Evolutionary conservation across 1,140 invertebrate species (phyloP), one percentile per base, ranked within the genome.

Genomic region (Solen grandis): DNA sequence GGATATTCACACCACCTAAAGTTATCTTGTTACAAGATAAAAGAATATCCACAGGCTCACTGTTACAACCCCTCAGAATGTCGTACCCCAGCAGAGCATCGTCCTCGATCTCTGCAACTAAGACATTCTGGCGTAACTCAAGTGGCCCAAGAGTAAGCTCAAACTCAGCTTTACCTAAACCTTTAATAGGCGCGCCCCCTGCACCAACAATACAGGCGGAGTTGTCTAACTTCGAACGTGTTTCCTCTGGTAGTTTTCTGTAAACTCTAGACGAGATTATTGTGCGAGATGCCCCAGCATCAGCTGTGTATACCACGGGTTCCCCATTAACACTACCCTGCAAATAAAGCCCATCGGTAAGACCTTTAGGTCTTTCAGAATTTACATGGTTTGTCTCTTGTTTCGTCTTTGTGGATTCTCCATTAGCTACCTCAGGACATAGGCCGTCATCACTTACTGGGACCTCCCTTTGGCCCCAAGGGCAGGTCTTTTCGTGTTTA

Each of bases 81-180:
- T 66, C n/a, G n/a, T n/a, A 41, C 62, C 70, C 19, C n/a, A n/a
- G n/a, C n/a, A n/a, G n/a, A n/a, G n/a, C n/a, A n/a, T n/a, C n/a
- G n/a, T n/a, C n/a, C n/a, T 57, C 57, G 35, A 74, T 74, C 54
- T 74, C 70, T 60, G 70, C 70, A 41, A 74, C 70, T 16, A 74
- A 33, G 36, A 60, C 70, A 16, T 74, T 38, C 35, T 57, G 55
- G 1, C 5, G 50, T 60, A 74, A 46, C 55, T 22, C 25, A 4
- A 60, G 33, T 36, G 70, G 19, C 13, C 70, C 70, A 5, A 74
- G 36, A 29, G 54, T 74, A 14, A 74, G 25, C 25, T 57, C 36
- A 62, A 74, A 74, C 35, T 35, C 33, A 36, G 50, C 69, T 33
- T 33, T 72, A 72, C 69, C 25, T 3, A 36, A 2, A 13, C 33